Percentiles rank a stretch among this genome's conserved stretches.
Conservation (phyloP, 2,797 vertebrate species). For the Bovichtus diacanthus region DNA sequence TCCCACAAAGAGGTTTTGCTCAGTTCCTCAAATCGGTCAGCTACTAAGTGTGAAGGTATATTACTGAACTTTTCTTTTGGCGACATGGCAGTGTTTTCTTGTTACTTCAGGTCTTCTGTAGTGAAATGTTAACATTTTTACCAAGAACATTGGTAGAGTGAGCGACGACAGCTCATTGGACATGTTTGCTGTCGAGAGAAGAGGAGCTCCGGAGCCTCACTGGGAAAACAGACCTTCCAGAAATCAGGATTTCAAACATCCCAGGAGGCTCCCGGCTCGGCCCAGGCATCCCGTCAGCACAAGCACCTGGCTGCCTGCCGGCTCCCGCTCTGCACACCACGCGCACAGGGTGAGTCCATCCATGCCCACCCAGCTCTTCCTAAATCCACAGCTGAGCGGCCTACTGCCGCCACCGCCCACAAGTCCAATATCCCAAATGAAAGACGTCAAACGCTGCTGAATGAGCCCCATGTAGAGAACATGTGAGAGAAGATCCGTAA, state of each 20-base stretch:
- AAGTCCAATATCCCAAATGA: constrained; percentile 65
- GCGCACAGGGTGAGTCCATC: constrained; percentile 75
- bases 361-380: constrained; percentile 63
- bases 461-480: constrained; percentile 80
- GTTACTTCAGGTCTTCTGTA: neutral
- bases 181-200: constrained; percentile 57
- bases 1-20: constrained; percentile 60
- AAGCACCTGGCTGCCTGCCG: constrained; percentile 54
- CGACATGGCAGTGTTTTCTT: neutral
- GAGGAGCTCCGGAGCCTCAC: constrained; percentile 18
- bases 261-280: constrained; percentile 33
- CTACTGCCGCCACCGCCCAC: constrained; percentile 61
- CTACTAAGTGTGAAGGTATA: neutral
- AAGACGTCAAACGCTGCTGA: constrained; percentile 75
- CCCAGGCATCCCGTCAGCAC: constrained; percentile 41
- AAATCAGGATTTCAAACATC: constrained; percentile 46
- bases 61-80: neutral
- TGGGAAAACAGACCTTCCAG: constrained; percentile 44
- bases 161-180: constrained; percentile 10
- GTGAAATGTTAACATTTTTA: neutral
- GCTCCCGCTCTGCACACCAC: constrained; percentile 44
- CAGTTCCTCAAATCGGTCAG: constrained; percentile 9
- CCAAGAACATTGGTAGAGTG: constrained; percentile 1
- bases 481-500: constrained; percentile 74
- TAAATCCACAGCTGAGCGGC: constrained; percentile 55